phyloP scores from a whole-genome alignment of 2,113 vertebrate species.

The Phodopus roborovskii region DNA sequence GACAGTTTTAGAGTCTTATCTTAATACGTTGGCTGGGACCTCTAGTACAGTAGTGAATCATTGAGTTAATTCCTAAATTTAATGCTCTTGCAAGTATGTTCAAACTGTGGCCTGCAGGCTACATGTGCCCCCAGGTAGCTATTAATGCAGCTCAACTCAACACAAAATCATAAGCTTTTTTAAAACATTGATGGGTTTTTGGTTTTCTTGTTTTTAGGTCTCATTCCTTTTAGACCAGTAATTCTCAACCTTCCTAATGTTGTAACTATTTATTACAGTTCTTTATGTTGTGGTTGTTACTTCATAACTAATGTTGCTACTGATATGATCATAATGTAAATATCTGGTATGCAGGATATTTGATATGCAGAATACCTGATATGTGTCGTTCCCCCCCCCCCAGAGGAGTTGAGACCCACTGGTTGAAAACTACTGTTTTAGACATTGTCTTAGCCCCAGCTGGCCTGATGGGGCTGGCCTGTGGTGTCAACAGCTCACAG shows the following conservation, averaged over 20 bases:
- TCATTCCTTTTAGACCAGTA: not conserved
- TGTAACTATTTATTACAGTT: not conserved
- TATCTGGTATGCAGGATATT: not conserved
- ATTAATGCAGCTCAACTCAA: not conserved
- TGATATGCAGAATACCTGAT: not conserved
- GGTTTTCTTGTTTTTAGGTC: not conserved
- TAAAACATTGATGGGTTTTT: not conserved
- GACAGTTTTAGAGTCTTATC: not conserved
- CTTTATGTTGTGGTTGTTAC: not conserved
- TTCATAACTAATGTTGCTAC: not conserved
- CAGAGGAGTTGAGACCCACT: not conserved
- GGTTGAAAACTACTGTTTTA: not conserved
- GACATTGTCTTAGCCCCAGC: not conserved
- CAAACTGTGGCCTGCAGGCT: not conserved
- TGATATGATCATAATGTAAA: not conserved
- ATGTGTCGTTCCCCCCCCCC: no score
- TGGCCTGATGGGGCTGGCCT: not conserved
- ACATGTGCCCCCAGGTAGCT: not conserved
- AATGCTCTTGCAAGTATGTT: not conserved
- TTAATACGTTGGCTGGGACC: not conserved
- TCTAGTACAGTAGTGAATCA: not conserved
- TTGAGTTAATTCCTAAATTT: constrained; percentile 1
- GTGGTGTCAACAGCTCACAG: not conserved
- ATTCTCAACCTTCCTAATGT: not conserved
- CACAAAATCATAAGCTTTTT: not conserved